A percentile compares a stretch with the other conserved stretches of the same genome.
Evolutionary conservation across 2,888 invertebrate species (phyloP).

Genomic region (Parnassius smintheus): DNA sequence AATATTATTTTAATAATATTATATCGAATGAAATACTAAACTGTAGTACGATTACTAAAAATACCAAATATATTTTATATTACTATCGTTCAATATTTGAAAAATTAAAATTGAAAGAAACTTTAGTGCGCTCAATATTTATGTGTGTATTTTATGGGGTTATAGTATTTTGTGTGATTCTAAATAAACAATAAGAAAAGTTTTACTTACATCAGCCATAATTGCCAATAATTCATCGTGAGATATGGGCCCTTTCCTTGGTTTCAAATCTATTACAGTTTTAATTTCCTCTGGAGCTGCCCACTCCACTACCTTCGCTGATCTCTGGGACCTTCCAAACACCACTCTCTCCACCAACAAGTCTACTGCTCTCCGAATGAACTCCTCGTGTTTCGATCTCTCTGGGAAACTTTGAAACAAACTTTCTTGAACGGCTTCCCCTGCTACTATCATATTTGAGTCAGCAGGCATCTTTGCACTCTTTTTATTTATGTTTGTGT

Average conservation of each 20-base stretch:
- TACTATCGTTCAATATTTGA: no score
- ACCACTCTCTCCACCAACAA: constrained; percentile 87
- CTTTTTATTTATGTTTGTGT: constrained; percentile 30
- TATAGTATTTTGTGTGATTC: no score
- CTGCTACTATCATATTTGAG: constrained; percentile 65
- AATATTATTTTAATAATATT: no score
- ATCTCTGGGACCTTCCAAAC: constrained; percentile 86
- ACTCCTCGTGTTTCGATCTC: constrained; percentile 84
- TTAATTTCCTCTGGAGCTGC: constrained; percentile 87
- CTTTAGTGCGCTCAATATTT: no score
- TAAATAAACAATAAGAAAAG: background rate
- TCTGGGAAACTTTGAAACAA: constrained; percentile 83
- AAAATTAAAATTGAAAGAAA: no score
- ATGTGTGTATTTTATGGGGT: no score
- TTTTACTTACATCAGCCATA: constrained; percentile 84
- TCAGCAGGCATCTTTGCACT: constrained; percentile 68
- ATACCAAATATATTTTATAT: no score
- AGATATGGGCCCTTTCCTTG: constrained; percentile 80
- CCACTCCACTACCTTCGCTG: constrained; percentile 90
- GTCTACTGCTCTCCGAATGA: constrained; percentile 86
- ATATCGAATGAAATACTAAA: no score
- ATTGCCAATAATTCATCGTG: constrained; percentile 85
- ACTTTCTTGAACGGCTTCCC: constrained; percentile 48
- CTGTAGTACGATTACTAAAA: no score
- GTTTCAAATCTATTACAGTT: constrained; percentile 83